Evolutionary conservation across 2,888 invertebrate species (phyloP).

Genomic region (Brenthis daphne): DNA sequence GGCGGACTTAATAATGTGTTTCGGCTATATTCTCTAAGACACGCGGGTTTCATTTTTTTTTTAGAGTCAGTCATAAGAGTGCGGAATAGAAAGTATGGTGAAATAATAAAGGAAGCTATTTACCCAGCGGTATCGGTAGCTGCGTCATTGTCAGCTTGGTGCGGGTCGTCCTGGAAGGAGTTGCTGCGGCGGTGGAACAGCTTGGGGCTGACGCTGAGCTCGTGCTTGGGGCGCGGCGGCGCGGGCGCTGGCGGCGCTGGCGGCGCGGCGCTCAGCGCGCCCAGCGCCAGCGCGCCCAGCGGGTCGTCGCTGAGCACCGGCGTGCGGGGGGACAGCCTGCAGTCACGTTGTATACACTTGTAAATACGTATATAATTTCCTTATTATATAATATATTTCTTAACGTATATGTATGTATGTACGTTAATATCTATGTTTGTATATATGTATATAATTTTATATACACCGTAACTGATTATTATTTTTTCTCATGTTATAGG

Average conservation of each 20-base stretch:
- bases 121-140: conserved; percentile 61
- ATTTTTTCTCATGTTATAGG: too few species aligned
- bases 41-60: too few species aligned
- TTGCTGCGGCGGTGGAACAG: conserved; percentile 83
- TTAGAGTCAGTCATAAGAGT: background rate
- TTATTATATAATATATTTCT: too few species aligned
- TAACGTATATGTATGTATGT: too few species aligned
- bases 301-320: conserved; percentile 96
- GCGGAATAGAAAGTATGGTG: background rate
- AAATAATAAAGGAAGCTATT: conserved; percentile 58
- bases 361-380: too few species aligned
- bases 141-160: conserved; percentile 33
- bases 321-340: conserved; percentile 87
- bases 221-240: conserved; percentile 61
- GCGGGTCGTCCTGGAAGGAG: conserved; percentile 80
- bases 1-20: too few species aligned
- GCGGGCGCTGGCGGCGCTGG: conserved; percentile 37
- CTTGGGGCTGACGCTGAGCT: conserved; percentile 85
- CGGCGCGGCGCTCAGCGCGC: conserved; percentile 39
- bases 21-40: too few species aligned
- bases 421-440: too few species aligned
- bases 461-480: too few species aligned
- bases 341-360: too few species aligned
- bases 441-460: too few species aligned
- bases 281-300: conserved; percentile 90